Evolutionary conservation across 2,797 vertebrate genomes (phyloP), one percentile per base, ranked within the genome.

Genomic region (Centropyge bicolor): DNA sequence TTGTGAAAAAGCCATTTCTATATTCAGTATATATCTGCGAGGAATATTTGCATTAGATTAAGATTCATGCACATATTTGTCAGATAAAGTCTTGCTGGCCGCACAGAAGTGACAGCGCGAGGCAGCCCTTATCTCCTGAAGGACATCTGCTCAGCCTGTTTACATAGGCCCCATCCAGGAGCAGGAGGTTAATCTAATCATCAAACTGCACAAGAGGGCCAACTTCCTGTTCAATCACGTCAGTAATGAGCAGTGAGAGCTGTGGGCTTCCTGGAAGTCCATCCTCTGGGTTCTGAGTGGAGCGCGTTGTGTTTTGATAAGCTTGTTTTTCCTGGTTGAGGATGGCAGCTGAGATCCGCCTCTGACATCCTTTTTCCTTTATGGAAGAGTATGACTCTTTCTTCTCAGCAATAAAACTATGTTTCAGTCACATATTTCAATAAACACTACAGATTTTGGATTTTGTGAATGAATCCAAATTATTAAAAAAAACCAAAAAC

Each of bases 171-270:
- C 77, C 92, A 73, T 94, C 90, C 83, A 91, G 80, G 91, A 86
- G 91, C 91, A 87, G 91, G 92, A 95, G 92, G 90, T 94, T 92
- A 95, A 95, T 94, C 91, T 91, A 95, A 92, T 94, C 94, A 93
- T 89, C 92, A 94, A 92, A 86, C 92, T 86, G 94, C 87, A 93
- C 91, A 95, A 95, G 94, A 90, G 89, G 86, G 85, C 91, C 82
- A 87, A 93, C 94, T 96, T 97, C 94, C 96, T 95, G 91, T 95
- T 95, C 94, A 93, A 92, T 94, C 91, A 77, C 89, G 92, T 93
- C 84, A 86, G 91, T 95, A 95, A 94, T 93, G 91, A 93, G 93
- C 91, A 90, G 86, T 75, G 81, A 89, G 86, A 84, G 91, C 86
- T 80, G 79, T 80, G 86, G 89, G 87, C 95, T 97, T 97, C 96